Evolutionary conservation across 2,888 invertebrate genomes (phyloP).

Genomic region (Caenorhabditis panamensis): DNA sequence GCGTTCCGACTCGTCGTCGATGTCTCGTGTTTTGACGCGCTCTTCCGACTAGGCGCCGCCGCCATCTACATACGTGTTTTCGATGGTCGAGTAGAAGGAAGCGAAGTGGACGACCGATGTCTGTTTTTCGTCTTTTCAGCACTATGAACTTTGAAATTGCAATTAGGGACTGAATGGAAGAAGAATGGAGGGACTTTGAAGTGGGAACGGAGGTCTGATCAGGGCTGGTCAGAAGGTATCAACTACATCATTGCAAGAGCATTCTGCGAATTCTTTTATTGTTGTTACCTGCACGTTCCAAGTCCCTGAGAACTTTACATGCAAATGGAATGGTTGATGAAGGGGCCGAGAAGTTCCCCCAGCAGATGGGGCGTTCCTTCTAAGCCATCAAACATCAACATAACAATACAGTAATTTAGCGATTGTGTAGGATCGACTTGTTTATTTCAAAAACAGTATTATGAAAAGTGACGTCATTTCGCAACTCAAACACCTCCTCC

Average conservation of each 20-base stretch:
- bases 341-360: too few species aligned
- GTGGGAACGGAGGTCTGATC: not conserved
- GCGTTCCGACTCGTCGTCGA: conserved; percentile 20
- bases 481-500: not conserved
- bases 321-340: not conserved
- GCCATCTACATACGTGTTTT: conserved; percentile 17
- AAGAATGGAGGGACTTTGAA: conserved; percentile 14
- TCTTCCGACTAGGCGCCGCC: conserved; percentile 16
- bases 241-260: too few species aligned
- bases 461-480: conserved; percentile 10
- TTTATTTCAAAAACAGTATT: conserved; percentile 20
- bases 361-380: too few species aligned
- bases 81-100: conserved; percentile 6
- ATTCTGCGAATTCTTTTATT: too few species aligned
- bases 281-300: not conserved
- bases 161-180: conserved; percentile 9
- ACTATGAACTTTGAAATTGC: conserved; percentile 29
- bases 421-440: not conserved
- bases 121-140: conserved; percentile 14
- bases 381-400: conserved; percentile 14
- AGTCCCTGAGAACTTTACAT: not conserved
- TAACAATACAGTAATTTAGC: not conserved
- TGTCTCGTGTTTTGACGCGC: conserved; percentile 47
- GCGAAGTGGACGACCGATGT: conserved; percentile 15
- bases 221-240: too few species aligned